Base-by-base conservation (phyloP, 2,797 vertebrate species). In the Enoplosus armatus region DNA sequence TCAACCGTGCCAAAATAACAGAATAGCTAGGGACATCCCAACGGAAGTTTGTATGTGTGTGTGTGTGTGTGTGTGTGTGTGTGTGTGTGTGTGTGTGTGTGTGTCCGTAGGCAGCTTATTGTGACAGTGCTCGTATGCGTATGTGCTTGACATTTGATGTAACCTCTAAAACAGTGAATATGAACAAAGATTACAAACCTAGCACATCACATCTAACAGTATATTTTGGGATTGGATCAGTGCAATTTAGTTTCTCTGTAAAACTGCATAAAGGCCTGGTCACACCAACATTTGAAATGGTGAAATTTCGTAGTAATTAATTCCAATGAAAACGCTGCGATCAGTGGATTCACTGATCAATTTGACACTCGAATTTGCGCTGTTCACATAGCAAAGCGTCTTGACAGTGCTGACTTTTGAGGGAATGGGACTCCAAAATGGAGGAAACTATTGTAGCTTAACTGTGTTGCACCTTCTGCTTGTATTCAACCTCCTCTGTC, bases 11-110 rank as follows among this genome's bases (percentile, higher is more conserved):
- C 82, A 88, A 84, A 86, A 89, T 75, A 87, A 89, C 65, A 87
- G 68, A 93, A 91, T 66, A 77, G 70, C 35, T 3, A 12, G 89
- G 88, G 85, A 85, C 91, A 90, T 89, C 89, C 90, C 87, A 90
- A 29, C 55, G 78, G 86, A 89, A 85, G 64, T 83, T 39, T 79
- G 45, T 61, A 20, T 71, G 59, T 74, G 64, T 63, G 24, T 16
- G 26, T 80, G 62, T 33, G 37, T 61, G 56, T 62, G 56, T 31
- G 31, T 72, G 65, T 55, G 47, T 76, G 61, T 61, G 20, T 59
- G 22, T 63, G 37, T 53, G 64, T 37, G 31, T 47, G 29, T n/a
- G n/a, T n/a, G n/a, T n/a, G n/a, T 47, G 18, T 63, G 56, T 54
- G 60, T 53, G 43, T 14, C 22, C 71, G 48, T 67, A 2, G 4